A percentile compares a stretch with the other conserved stretches of the same genome.
phyloP scores from a whole-genome alignment of 2,797 vertebrate species.

The Sebastes glaucus region DNA sequence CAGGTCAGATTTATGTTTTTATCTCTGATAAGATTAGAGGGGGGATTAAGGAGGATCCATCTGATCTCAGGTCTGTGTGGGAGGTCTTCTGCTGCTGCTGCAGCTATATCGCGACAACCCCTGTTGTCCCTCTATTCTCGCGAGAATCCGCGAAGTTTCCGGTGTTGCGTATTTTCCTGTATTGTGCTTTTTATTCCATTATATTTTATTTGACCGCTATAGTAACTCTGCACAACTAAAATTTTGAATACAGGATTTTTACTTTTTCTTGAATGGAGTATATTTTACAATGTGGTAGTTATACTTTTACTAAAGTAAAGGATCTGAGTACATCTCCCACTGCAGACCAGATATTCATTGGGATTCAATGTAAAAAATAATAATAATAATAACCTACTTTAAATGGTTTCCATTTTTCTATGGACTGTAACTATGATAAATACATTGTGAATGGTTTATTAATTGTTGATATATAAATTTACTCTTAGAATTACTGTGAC shows the following conservation, averaged over 20 bases:
- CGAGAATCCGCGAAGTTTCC: slow-evolving; percentile 95
- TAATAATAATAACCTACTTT: background rate
- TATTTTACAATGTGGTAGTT: background rate
- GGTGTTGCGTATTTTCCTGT: slow-evolving; percentile 96
- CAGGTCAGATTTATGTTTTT: slow-evolving; percentile 28
- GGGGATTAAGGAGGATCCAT: background rate
- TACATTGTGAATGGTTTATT: background rate
- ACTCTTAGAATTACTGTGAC: background rate
- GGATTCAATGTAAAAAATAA: background rate
- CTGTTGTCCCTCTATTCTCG: slow-evolving; percentile 82
- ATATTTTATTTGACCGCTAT: background rate
- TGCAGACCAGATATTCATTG: background rate
- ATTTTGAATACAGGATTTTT: background rate
- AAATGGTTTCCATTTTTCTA: background rate
- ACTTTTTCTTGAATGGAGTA: background rate
- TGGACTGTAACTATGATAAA: background rate
- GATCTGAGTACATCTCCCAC: background rate
- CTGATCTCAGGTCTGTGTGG: slow-evolving; percentile 48
- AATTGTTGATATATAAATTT: background rate
- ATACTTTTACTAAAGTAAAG: too few relatives aligned
- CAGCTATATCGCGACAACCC: background rate
- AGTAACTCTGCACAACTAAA: background rate
- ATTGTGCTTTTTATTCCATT: background rate
- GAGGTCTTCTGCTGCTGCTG: background rate
- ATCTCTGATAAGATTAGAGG: background rate